Percentiles rank a stretch among this genome's conserved stretches.
These are phyloP conservation scores for Gymnodraco acuticeps DNA, from an alignment of 2,797 vertebrate species.

Conservation along the genomic window DNA sequence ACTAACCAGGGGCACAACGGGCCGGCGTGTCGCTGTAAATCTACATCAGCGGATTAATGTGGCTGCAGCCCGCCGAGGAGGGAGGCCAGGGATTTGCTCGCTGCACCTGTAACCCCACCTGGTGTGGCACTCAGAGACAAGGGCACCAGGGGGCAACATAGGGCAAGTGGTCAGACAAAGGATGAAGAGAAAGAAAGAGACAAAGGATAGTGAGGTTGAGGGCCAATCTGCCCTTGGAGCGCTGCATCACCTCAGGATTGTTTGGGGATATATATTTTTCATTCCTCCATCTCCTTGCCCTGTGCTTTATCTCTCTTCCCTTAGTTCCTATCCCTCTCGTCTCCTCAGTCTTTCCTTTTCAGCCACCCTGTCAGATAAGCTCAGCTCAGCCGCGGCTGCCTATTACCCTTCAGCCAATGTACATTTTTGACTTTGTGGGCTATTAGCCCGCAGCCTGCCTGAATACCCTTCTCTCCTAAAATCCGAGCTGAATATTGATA, in stretches of 20 bases:
- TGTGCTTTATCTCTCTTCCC: not conserved
- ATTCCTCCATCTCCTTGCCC: not conserved
- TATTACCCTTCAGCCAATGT: constrained; percentile 41
- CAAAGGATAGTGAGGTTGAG: not conserved
- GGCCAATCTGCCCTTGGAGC: constrained; percentile 36
- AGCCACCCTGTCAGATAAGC: constrained; percentile 38
- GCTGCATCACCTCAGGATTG: constrained; percentile 33
- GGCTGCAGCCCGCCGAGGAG: constrained; percentile 25
- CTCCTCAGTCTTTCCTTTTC: constrained; percentile 7
- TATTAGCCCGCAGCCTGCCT: constrained; percentile 52
- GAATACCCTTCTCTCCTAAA: constrained; percentile 37
- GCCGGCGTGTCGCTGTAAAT: constrained; percentile 58
- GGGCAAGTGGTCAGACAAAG: constrained; percentile 16
- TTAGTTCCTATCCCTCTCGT: not conserved
- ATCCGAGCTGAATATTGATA: constrained; percentile 45
- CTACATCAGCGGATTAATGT: constrained; percentile 67
- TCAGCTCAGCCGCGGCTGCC: constrained; percentile 36
- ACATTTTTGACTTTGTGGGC: constrained; percentile 46
- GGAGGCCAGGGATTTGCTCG: constrained; percentile 31
- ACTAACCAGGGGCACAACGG: constrained; percentile 53
- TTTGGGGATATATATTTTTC: not conserved
- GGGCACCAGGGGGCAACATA: constrained; percentile 30
- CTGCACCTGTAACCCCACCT: constrained; percentile 67
- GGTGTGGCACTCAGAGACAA: constrained; percentile 46
- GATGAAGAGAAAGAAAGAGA: constrained; percentile 21